phyloP scores from a whole-genome alignment of 1,140 invertebrate genomes.

The Trypoxylus dichotomus region DNA sequence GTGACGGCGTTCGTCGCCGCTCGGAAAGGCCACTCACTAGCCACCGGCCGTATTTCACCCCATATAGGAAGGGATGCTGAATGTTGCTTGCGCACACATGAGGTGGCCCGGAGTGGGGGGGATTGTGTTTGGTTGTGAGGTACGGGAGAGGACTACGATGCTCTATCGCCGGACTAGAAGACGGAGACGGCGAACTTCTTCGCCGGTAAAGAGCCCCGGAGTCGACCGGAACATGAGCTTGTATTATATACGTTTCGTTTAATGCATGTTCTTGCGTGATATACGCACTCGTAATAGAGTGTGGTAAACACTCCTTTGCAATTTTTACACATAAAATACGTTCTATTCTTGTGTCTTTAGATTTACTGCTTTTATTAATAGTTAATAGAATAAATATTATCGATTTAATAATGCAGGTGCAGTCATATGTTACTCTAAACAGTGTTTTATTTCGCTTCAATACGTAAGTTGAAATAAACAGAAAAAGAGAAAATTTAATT shows the following conservation, averaged over 20 bases:
- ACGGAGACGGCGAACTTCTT: not conserved
- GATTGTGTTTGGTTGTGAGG: not conserved
- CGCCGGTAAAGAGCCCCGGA: not conserved
- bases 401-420: too few relatives aligned
- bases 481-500: too few relatives aligned
- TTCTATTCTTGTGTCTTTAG: too few relatives aligned
- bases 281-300: too few relatives aligned
- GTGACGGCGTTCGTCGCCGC: conserved; percentile 36
- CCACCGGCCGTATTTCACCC: conserved; percentile 49
- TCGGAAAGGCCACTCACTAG: conserved; percentile 52
- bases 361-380: too few relatives aligned
- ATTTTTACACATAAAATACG: too few relatives aligned
- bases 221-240: conserved; percentile 1
- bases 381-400: too few relatives aligned
- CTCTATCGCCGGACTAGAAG: not conserved
- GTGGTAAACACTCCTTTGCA: too few relatives aligned
- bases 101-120: conserved; percentile 10
- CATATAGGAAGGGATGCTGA: conserved; percentile 47
- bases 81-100: conserved; percentile 33
- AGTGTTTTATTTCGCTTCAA: too few relatives aligned
- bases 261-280: too few relatives aligned
- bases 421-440: too few relatives aligned
- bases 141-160: not conserved
- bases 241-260: not conserved
- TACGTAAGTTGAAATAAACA: too few relatives aligned